Base-by-base conservation (phyloP, 2,888 invertebrate genomes). In the Sinohyriopsis cumingii region DNA sequence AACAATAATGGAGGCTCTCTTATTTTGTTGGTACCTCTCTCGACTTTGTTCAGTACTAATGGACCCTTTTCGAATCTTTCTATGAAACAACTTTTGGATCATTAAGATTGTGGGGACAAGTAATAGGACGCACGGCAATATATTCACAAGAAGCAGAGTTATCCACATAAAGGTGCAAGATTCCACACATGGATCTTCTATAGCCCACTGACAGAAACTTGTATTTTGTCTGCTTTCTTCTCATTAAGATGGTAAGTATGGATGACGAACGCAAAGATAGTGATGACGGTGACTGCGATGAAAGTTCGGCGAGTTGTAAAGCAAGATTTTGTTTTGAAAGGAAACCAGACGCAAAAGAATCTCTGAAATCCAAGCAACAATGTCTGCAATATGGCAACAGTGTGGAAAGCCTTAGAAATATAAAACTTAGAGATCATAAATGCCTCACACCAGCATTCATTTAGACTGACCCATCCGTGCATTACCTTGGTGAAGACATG, bases 381-480 rank as follows among this genome's bases (percentile, higher is more conserved):
- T n/a, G 79, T 79, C 18, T 77, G 65, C 77, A 76, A 79, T 54
- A 74, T 72, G 24, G 79, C 77, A 24, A 72, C 71, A 5, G 75
- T 76, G 64, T 77, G 75, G 55, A 77, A 73, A 18, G 71, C 68
- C 22, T 69, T 69, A 15, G 71, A 68, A 12, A 77, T 25, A 54
- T 70, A 73, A 24, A 67, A 63, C 28, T 67, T 67, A n/a, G 60
- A 55, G 5, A 70, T 22, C 65, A 70, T 70, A 33, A 70, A 73
- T 22, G 70, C 63, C 19, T 68, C 59, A 65, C 73, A 73, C 70
- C 70, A 65, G 22, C 18, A 25, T 66, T 67, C 45, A 45, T 12
- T 45, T 3, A 45, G 12, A 15, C 9, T 45, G 45, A 45, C 45
- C 3, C 9, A 15, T 3, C 45, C 45, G 2, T 15, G 12, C 12